Base-by-base conservation (phyloP, 2,797 vertebrate genomes). In the Brachyalestes nurse region DNA sequence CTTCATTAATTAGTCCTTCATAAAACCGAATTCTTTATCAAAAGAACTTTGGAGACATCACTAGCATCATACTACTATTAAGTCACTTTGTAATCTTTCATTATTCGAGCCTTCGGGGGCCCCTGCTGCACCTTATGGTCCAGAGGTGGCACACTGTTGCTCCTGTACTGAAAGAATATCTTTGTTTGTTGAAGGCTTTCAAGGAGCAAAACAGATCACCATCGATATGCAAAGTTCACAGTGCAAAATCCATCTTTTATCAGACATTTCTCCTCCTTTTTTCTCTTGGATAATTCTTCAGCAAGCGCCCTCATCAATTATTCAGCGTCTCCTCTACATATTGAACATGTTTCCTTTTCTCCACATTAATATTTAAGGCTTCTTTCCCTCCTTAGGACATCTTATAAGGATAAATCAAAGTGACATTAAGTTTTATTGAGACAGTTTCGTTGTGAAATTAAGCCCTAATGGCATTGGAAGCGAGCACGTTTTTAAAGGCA, bases 341-440 rank as follows among this genome's bases (percentile, higher is more conserved):
- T 92, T 93, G 90, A 93, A 92, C 90, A 91, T 93, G 93, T 93
- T 94, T 94, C 91, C 88, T 84, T 93, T 93, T 93, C 58, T 51
- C 58, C 0, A 64, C 86, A 90, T 94, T 87, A 92, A 93, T 92
- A 88, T 92, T 93, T 90, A 82, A 93, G 80, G 80, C n/a, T 70
- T 81, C 84, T 64, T 74, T 82, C 75, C 85, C 82, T 66, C 90
- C 83, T 86, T 84, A 87, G 88, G 87, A 89, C 76, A 67, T 91
- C 91, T 91, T 88, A 90, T 91, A 89, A 87, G 85, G 84, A 88
- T 88, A 84, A 92, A 92, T 90, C 88, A 91, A 91, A 87, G 86
- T 85, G 89, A 87, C 80, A 72, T 85, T 60, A 75, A 74, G 75
- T 76, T 89, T 81, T 76, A 85, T 87, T 83, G 83, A 82, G 78